Percentiles rank a stretch among this genome's conserved stretches.
phyloP scores from a whole-genome alignment of 2,797 vertebrate species.

The Eleutherodactylus coqui region DNA sequence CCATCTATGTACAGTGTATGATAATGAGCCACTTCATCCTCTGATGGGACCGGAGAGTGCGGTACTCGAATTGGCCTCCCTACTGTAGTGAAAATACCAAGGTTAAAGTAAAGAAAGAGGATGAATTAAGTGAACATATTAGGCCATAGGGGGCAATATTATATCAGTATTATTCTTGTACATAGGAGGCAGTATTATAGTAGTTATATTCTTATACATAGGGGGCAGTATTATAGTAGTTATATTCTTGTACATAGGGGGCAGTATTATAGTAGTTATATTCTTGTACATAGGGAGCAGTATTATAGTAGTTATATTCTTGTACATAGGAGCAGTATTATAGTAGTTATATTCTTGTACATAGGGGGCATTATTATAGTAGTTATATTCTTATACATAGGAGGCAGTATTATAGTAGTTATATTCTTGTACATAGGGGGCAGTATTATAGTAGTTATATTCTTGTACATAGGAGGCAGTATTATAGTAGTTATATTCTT shows the following conservation, averaged over 20 bases:
- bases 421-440: not conserved
- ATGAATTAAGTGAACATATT: too few species aligned
- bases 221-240: not conserved
- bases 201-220: slow-evolving; percentile 6
- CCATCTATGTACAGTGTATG: slow-evolving; percentile 75
- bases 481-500: slow-evolving; percentile 20
- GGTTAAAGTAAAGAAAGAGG: too few species aligned
- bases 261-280: too few species aligned
- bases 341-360: too few species aligned
- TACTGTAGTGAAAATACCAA: slow-evolving; percentile 68
- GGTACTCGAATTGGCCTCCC: slow-evolving; percentile 75
- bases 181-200: not conserved
- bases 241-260: too few species aligned
- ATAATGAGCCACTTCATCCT: slow-evolving; percentile 75
- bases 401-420: too few species aligned
- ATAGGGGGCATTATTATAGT: too few species aligned
- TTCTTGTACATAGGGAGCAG: too few species aligned
- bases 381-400: too few species aligned
- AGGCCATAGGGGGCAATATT: slow-evolving; percentile 1
- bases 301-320: too few species aligned
- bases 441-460: slow-evolving; percentile 10
- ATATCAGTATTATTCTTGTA: slow-evolving; percentile 6
- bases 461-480: slow-evolving; percentile 2
- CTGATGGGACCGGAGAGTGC: slow-evolving; percentile 68
- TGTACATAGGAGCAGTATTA: too few species aligned